Evolutionary conservation across 2,113 vertebrate species (phyloP).

Genomic region (Aphyosemion australe): DNA sequence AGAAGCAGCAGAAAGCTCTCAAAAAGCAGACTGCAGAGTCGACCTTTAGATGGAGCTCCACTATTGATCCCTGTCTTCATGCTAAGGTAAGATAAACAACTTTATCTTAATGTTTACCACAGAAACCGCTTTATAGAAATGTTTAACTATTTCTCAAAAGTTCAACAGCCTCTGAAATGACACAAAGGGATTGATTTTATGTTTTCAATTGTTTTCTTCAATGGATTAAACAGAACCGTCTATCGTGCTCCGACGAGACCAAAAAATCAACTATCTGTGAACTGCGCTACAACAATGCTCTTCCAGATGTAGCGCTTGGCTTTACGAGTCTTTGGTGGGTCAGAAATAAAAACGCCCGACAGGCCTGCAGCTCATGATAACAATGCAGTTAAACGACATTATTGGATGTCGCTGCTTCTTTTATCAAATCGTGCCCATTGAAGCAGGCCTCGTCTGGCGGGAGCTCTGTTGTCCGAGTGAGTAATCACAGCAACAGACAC

Average conservation of each 20-base stretch:
- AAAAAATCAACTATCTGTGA: too few relatives aligned
- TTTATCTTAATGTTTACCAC: not conserved
- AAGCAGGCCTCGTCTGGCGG: slow-evolving; percentile 21
- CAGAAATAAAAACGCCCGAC: slow-evolving; percentile 40
- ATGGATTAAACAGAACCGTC: not conserved
- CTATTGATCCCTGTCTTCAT: slow-evolving; percentile 1
- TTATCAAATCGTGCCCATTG: slow-evolving; percentile 50
- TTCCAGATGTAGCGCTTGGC: slow-evolving; percentile 9
- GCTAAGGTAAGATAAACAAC: slow-evolving; percentile 4
- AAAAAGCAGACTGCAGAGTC: not conserved
- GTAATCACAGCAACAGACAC: slow-evolving; percentile 71
- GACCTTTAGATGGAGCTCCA: not conserved
- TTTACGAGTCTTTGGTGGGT: slow-evolving; percentile 52
- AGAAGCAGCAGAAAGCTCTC: not conserved
- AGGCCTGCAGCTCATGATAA: slow-evolving; percentile 53
- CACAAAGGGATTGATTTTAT: not conserved
- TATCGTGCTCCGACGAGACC: not conserved
- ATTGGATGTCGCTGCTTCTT: slow-evolving; percentile 36
- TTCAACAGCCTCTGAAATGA: not conserved
- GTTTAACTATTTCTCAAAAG: not conserved
- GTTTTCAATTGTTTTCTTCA: not conserved
- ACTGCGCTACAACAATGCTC: slow-evolving; percentile 16
- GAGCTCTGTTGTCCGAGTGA: slow-evolving; percentile 70
- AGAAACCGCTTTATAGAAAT: not conserved
- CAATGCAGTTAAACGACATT: slow-evolving; percentile 51